Base-by-base conservation (phyloP, 1,140 invertebrate species). In the Leptopilina clavipes region DNA sequence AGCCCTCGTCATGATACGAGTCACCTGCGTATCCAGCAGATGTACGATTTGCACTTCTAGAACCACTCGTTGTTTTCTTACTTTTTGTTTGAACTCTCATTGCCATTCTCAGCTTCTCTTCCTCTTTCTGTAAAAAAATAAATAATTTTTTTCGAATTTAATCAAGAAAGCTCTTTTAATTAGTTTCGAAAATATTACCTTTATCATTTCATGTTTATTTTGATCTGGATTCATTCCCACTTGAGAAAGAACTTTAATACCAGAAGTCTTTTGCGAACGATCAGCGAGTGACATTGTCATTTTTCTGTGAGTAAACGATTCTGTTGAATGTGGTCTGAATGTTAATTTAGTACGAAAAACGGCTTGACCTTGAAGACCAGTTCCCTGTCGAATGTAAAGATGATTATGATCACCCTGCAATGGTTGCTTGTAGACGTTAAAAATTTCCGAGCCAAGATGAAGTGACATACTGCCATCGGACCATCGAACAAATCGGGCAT, bases 391-490 rank as follows among this genome's bases (percentile, higher is more conserved):
- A 81, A 99, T 97, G 86, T 95, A 96, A 48, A 96, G 87, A 88
- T 96, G 95, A 86, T 95, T 95, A 86, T 94, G 93, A 77, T 90
- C 89, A 5, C 89, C 95, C 82, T 95, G 95, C 40, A 97, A 88
- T 0, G 97, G 96, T 88, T 99, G 98, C 81, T 96, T 95, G 85
- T 99, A 97, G 0, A 99, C 96, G 87, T 99, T 98, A 88, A 99
- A 99, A 79, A 99, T 97, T 92, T 99, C 98, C 56, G 95, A 95
- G 25, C 98, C 98, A 52, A 99, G 93, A 90, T 99, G 97, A 18
- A 99, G 90, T n/a, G 98, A 98, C 94, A 99, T 96, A 80, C 96
- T 98, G 10, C 98, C 98, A 90, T 99, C 98, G 0, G 98, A 99
- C 98, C 98, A 99, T 78, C 95, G 93, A 9, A 99, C 96, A 82